These are phyloP conservation scores for Eilema sororculum DNA, from an alignment of 2,888 invertebrate species.

Conservation along the genomic window DNA sequence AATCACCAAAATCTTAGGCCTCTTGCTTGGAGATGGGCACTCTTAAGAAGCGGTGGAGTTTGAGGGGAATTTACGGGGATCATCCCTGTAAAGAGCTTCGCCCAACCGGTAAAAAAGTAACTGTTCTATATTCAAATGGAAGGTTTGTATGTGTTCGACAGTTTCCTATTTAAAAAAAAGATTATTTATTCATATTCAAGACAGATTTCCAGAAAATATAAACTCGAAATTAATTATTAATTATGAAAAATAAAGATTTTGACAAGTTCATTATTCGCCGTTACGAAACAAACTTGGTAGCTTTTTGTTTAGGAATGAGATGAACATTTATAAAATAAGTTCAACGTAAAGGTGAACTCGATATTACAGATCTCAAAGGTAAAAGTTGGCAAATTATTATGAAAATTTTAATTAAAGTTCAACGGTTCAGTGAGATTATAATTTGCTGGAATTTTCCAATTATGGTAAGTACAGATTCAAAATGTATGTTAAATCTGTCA, in stretches of 20 bases:
- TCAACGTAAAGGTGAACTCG: slow-evolving; percentile 11
- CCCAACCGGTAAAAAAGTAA: too few relatives aligned
- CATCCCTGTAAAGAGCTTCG: too few relatives aligned
- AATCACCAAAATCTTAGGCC: too few relatives aligned
- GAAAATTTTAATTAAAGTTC: slow-evolving; percentile 23
- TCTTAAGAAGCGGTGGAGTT: too few relatives aligned
- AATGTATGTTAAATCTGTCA: background rate
- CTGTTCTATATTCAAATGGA: too few relatives aligned
- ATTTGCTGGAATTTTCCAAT: slow-evolving; percentile 12
- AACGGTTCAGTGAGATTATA: slow-evolving; percentile 10
- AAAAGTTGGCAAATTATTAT: slow-evolving; percentile 21
- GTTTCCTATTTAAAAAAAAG: too few relatives aligned
- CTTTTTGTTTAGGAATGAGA: slow-evolving; percentile 17
- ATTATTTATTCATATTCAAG: too few relatives aligned
- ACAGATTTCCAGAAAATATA: slow-evolving; percentile 9
- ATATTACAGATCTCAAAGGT: slow-evolving; percentile 20
- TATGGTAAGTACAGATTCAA: background rate
- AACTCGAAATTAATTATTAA: slow-evolving; percentile 15
- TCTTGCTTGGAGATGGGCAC: too few relatives aligned
- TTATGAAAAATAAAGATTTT: slow-evolving; percentile 13
- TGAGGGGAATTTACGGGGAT: too few relatives aligned
- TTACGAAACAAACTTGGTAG: slow-evolving; percentile 8
- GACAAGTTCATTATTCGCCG: slow-evolving; percentile 15
- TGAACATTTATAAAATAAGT: slow-evolving; percentile 25
- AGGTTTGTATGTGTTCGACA: too few relatives aligned